A percentile compares a stretch with the other conserved stretches of the same genome.
These are phyloP conservation scores for Petroica traversi DNA, from an alignment of 2,113 vertebrate genomes.

Conservation along the genomic window DNA sequence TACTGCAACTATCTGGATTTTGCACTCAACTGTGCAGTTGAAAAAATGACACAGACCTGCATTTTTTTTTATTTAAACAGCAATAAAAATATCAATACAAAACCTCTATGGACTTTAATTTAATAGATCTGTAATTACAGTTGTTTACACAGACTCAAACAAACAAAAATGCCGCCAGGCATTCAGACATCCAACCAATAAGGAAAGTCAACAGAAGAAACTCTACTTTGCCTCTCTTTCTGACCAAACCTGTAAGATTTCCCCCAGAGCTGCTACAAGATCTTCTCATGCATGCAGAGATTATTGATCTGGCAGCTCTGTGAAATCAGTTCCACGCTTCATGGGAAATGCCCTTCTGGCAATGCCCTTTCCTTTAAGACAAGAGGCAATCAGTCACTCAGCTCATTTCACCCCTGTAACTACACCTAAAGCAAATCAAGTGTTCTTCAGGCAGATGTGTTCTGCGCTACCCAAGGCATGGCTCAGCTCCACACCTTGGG, in stretches of 20 bases:
- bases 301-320: neutral
- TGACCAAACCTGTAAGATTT: neutral
- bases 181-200: neutral
- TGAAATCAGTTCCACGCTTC: neutral
- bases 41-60: neutral
- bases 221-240: neutral
- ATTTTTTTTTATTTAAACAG: neutral
- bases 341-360: neutral
- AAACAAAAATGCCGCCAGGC: neutral
- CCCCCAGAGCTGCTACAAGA: neutral
- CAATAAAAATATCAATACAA: neutral
- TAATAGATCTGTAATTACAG: conserved; percentile 1
- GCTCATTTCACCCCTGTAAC: neutral
- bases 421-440: neutral
- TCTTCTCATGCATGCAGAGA: neutral
- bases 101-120: neutral
- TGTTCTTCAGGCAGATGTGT: neutral
- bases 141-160: neutral
- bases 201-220: neutral
- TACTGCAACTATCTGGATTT: neutral
- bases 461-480: neutral
- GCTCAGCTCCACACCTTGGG: neutral
- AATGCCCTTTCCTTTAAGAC: neutral
- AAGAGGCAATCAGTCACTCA: neutral
- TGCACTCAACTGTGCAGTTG: neutral